Evolutionary conservation across 2,888 invertebrate genomes (phyloP).

Genomic region (Gortyna flavago): DNA sequence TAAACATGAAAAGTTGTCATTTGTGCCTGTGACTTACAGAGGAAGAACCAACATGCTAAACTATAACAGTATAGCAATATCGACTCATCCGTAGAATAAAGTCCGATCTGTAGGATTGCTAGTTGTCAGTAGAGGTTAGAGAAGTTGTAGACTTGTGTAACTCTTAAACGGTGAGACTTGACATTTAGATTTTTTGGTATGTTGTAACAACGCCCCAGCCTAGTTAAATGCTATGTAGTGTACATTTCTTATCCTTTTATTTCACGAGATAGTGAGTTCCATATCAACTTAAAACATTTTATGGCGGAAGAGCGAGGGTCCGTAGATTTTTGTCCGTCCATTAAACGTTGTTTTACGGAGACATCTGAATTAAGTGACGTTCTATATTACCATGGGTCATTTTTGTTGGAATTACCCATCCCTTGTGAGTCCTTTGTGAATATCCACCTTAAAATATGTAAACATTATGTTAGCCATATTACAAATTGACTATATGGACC

Average conservation of each 20-base stretch:
- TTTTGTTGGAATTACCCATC: slow-evolving; percentile 2
- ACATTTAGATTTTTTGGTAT: too few relatives aligned
- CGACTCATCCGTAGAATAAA: too few relatives aligned
- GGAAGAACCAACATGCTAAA: too few relatives aligned
- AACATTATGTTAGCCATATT: background rate
- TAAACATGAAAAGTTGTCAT: too few relatives aligned
- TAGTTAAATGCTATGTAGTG: slow-evolving; percentile 2
- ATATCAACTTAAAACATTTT: slow-evolving; percentile 23
- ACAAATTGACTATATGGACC: too few relatives aligned
- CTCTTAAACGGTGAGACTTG: too few relatives aligned
- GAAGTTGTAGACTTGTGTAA: too few relatives aligned
- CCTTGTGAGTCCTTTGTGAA: slow-evolving; percentile 20
- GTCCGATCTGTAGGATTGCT: too few relatives aligned
- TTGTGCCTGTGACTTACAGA: too few relatives aligned
- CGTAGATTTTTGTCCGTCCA: slow-evolving; percentile 32
- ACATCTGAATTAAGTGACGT: slow-evolving; percentile 2
- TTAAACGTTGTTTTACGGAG: slow-evolving; percentile 33
- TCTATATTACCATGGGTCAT: slow-evolving; percentile 2
- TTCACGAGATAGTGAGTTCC: slow-evolving; percentile 20
- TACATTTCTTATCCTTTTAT: slow-evolving; percentile 28
- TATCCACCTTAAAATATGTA: slow-evolving; percentile 22
- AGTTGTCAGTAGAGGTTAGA: too few relatives aligned
- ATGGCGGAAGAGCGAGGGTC: slow-evolving; percentile 8
- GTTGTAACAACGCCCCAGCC: too few relatives aligned
- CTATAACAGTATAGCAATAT: too few relatives aligned